phyloP scores from a whole-genome alignment of 2,113 vertebrate species.

The Chrysemys picta region DNA sequence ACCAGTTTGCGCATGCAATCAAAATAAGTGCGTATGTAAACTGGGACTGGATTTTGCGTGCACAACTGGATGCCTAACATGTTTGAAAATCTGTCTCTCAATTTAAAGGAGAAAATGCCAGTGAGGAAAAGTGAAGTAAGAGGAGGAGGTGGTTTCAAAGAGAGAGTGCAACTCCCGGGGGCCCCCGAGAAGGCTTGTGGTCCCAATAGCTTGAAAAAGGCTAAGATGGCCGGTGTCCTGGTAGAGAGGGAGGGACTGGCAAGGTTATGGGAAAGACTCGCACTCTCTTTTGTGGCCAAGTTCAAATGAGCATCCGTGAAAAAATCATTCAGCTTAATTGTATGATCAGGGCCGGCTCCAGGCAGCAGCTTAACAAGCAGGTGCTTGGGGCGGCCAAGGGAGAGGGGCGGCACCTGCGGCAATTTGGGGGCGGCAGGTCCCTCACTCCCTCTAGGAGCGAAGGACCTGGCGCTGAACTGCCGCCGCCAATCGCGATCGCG shows the following conservation, averaged over 20 bases:
- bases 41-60: not conserved
- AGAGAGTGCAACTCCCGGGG: not conserved
- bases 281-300: not conserved
- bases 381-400: too few relatives aligned
- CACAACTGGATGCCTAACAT: not conserved
- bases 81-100: not conserved
- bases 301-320: not conserved
- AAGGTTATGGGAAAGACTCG: not conserved
- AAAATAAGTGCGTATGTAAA: rapidly evolving
- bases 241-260: not conserved
- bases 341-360: not conserved
- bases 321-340: not conserved
- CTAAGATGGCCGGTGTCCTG: not conserved
- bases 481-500: too few relatives aligned
- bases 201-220: not conserved
- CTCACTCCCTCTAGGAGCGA: too few relatives aligned
- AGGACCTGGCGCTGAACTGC: too few relatives aligned
- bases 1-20: not conserved
- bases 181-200: not conserved
- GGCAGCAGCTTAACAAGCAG: too few relatives aligned
- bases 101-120: not conserved
- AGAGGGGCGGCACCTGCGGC: too few relatives aligned
- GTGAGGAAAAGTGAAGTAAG: not conserved
- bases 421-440: too few relatives aligned
- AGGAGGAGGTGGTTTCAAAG: not conserved